Evolutionary conservation across 1,140 invertebrate genomes (phyloP), one percentile per base, ranked within the genome.

Genomic region (Lordiphosa clarofinis): DNA sequence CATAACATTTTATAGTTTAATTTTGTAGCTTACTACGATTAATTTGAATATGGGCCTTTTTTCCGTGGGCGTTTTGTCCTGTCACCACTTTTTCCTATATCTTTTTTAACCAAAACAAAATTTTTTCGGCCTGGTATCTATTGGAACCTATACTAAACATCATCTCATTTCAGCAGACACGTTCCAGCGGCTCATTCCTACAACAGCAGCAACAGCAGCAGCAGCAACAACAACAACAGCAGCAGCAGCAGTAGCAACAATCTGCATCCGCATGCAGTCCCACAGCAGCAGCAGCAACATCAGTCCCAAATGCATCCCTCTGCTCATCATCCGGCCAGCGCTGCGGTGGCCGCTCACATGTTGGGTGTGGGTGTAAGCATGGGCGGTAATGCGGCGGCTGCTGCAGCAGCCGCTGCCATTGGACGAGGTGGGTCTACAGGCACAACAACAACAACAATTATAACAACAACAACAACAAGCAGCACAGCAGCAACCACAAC

Each of bases 401-500:
- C 46, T 13, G 40, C 40, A 24, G 50, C 40, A 38, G 42, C 39
- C 36, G 50, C 43, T 38, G 37, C 43, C 12, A 74, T 75, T 69
- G 78, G 78, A 87, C 84, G 82, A 87, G 82, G 82, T 87, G 82
- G 82, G 82, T 82, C 86, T 74, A 73, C 86, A 62, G 49, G 61
- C 52, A 55, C 56, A 66, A 52, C 57, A 44, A 43, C 61, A 61
- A 56, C 58, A 59, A 63, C 65, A 58, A 50, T 24, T 24, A 24
- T 56, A 68, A 65, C 75, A 57, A 64, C 67, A 67, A 44, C 76
- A 62, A 56, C 75, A 67, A 59, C 67, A 57, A 35, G 6, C 28
- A 31, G 28, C 28, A 31, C 56, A 56, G 15, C 62, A 60, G 42
- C 57, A 56, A 33, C 49, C 44, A 75, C 73, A 38, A 58, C 62